These are phyloP conservation scores for Lasioglossum calceatum DNA, from an alignment of 2,888 invertebrate species.

Conservation along the genomic window DNA sequence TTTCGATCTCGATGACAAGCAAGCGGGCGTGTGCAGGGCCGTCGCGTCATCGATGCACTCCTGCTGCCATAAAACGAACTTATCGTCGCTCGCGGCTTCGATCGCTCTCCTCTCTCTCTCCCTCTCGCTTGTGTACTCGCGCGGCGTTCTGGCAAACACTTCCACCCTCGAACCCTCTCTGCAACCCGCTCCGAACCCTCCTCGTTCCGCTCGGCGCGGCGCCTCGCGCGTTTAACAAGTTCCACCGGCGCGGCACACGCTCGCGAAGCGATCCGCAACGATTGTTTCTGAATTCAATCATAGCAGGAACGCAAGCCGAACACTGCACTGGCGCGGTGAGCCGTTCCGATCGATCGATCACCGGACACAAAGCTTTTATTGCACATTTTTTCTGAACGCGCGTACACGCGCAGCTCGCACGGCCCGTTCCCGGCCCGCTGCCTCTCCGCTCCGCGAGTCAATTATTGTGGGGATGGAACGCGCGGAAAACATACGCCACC, in stretches of 20 bases:
- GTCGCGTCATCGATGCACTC: conserved; percentile 4
- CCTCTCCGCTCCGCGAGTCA: background rate
- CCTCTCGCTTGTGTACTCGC: background rate
- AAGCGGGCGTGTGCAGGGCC: background rate
- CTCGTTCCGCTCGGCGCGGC: background rate
- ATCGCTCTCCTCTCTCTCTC: background rate
- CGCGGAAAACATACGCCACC: conserved; percentile 2
- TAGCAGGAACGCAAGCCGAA: background rate
- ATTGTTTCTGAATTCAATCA: conserved; percentile 21
- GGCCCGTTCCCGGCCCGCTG: background rate
- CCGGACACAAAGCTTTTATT: background rate
- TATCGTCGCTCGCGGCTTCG: background rate
- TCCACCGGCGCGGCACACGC: background rate
- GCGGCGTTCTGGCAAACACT: conserved; percentile 5
- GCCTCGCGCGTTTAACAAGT: conserved; percentile 12
- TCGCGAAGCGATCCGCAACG: conserved; percentile 4
- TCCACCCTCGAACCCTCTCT: background rate
- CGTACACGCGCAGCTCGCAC: background rate
- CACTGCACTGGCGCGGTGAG: background rate
- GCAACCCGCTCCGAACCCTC: background rate
- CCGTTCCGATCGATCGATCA: conserved; percentile 9
- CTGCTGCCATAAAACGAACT: conserved; percentile 12
- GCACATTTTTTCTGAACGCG: background rate
- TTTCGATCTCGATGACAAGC: conserved; percentile 7
- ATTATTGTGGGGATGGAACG: background rate